Base-by-base conservation (phyloP, 2,113 vertebrate genomes). In the Chaenogobius annularis region DNA sequence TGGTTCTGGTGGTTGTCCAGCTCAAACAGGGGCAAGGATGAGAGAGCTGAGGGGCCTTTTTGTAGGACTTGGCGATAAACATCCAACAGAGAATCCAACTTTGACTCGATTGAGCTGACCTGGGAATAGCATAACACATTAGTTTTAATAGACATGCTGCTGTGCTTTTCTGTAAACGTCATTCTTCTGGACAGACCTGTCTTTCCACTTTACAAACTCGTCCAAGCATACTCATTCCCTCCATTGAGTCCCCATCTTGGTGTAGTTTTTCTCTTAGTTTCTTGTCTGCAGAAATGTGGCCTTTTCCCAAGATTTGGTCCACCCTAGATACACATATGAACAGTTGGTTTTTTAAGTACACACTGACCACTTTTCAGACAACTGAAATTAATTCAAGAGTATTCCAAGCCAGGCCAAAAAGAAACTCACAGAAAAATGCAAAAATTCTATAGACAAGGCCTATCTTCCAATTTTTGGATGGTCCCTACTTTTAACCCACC, bases 81-180 rank as follows among this genome's bases (percentile, higher is more conserved):
- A 67, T 99, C 98, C 77, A 99, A 88, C 17, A 99, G 89, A 40
- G 96, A 96, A 91, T 99, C 98, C 88, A 99, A 85, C 90, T 99
- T 99, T 69, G 96, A 95, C 83, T 99, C 98, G 59, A 99, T 99
- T 73, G 98, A 99, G 78, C 98, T 95, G n/a, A 99, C 98, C 98
- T 99, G 62, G 1, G 1, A 65, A 11, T n/a, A 44, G 11, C 54
- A 43, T 40, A 26, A 10, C 0, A 92, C 13, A 66, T 40, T 46
- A 22, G 43, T 43, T 43, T 63, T 10, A 43, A 19, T 8, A 31
- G 23, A 31, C 11, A 35, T 10, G 7, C 7, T 43, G 9, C 14
- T 64, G 63, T 47, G 68, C 12, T 13, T 20, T n/a, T 9, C 26
- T 59, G 6, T 8, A 7, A 40, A 14, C 54, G 0, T 59, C 19